A percentile compares a stretch with the other conserved stretches of the same genome.
phyloP scores from a whole-genome alignment of 2,888 invertebrate genomes.

The Acanthosepion esculentum region DNA sequence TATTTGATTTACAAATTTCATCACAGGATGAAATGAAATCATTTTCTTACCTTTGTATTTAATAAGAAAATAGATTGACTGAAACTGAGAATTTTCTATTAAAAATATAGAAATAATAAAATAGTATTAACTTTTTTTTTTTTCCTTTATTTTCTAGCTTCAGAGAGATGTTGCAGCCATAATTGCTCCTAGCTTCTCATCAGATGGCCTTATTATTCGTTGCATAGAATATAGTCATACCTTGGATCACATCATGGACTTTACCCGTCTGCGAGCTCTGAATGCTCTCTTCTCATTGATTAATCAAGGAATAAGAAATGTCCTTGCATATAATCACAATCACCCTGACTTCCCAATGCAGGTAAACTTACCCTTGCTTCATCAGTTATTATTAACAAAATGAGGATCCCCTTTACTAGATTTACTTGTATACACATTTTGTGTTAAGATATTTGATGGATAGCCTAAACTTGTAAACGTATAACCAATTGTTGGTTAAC shows the following conservation, averaged over 20 bases:
- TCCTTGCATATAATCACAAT: slow-evolving; percentile 91
- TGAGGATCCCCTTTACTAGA: not conserved
- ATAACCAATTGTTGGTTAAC: too few relatives aligned
- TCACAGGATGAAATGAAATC: too few relatives aligned
- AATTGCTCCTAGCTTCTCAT: slow-evolving; percentile 88
- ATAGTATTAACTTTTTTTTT: not conserved
- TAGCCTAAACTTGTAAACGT: too few relatives aligned
- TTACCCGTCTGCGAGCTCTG: slow-evolving; percentile 94
- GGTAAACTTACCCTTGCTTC: not conserved
- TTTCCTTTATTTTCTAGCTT: slow-evolving; percentile 75
- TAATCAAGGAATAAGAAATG: slow-evolving; percentile 91
- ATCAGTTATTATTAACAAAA: not conserved
- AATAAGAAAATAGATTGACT: too few relatives aligned
- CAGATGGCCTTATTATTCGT: slow-evolving; percentile 93
- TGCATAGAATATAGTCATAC: slow-evolving; percentile 92
- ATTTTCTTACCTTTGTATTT: too few relatives aligned
- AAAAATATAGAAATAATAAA: not conserved
- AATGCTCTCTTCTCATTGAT: slow-evolving; percentile 98
- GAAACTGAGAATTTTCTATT: too few relatives aligned
- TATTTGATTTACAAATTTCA: too few relatives aligned
- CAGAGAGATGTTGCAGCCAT: slow-evolving; percentile 92
- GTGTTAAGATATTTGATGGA: too few relatives aligned
- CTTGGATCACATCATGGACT: slow-evolving; percentile 97
- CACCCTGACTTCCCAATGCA: slow-evolving; percentile 94
- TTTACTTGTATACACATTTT: too few relatives aligned